These are phyloP conservation scores for Corythornis cristatus DNA, from an alignment of 2,113 vertebrate genomes.

Conservation along the genomic window DNA sequence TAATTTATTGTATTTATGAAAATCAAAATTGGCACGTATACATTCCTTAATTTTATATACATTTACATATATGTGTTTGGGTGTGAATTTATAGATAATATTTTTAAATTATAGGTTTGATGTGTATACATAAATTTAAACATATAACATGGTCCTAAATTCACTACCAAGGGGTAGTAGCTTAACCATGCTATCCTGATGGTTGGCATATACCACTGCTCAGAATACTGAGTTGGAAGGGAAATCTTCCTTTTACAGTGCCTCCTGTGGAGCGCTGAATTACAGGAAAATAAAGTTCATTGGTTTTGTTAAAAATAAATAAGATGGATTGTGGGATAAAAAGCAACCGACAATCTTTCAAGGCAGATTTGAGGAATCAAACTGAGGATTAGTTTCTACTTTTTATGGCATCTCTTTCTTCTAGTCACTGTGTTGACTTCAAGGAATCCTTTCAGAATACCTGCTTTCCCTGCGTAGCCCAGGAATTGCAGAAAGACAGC, in stretches of 20 bases:
- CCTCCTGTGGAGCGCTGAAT: not conserved
- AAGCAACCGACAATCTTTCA: not conserved
- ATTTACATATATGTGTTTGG: not conserved
- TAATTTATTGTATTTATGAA: conserved; percentile 14
- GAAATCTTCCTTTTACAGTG: not conserved
- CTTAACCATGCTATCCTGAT: not conserved
- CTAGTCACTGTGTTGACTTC: not conserved
- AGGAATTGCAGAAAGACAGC: not conserved
- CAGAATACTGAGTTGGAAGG: not conserved
- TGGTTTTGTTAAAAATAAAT: not conserved
- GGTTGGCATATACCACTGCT: not conserved
- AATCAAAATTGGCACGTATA: not conserved
- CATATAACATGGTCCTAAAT: not conserved
- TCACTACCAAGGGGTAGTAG: not conserved
- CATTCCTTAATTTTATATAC: not conserved
- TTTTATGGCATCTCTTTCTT: not conserved
- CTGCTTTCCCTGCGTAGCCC: not conserved
- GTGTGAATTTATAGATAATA: not conserved
- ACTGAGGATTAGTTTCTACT: not conserved
- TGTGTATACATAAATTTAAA: not conserved
- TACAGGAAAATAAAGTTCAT: not conserved
- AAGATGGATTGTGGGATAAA: not conserved
- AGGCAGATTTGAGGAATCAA: not conserved
- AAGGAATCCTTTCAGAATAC: not conserved
- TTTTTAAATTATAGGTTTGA: not conserved